Evolutionary conservation across 2,888 invertebrate species (phyloP), one percentile per base, ranked within the genome.

Genomic region (Pyrocoelia pectoralis): DNA sequence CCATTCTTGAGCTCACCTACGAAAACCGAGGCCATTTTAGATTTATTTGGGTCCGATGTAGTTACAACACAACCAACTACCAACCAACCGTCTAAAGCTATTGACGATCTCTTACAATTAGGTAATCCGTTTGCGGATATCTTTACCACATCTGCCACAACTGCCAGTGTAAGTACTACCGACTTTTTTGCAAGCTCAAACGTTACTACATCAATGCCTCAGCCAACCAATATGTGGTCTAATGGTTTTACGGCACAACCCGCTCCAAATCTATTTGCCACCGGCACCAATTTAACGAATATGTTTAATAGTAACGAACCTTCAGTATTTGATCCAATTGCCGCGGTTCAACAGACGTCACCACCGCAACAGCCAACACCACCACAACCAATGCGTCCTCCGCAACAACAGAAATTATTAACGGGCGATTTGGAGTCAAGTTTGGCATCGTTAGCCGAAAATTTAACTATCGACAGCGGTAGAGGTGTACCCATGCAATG

Each of bases 401-500:
- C 78, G 19, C 79, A 77, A 57, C 80, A 80, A 14, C 71, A 77
- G 5, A 85, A 85, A 74, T 90, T 97, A 59, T 86, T 97, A 66
- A 94, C 95, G 12, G 95, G 95, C 54, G 97, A 97, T 82, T 84
- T 98, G 80, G 97, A 98, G 80, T 93, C 94, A 71, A 97, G 96
- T 72, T 88, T 98, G 67, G 95, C 96, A 65, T 93, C 93, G 69
- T 85, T 98, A 73, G 97, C 96, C 67, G 95, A 97, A 83, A 97
- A 97, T 83, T 87, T 98, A 74, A 88, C 90, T 73, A 95, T 95
- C 79, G 94, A 94, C 84, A 89, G 89, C 67, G 69, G 74, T 14
- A 77, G 72, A 65, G 69, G 72, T 29, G 54, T n/a, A 40, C 38
- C 55, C 2, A 87, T 91, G 84, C 93, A 94, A 84, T 94, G 94